Base-by-base conservation (phyloP, 2,113 vertebrate genomes). In the Apaloderma vittatum region DNA sequence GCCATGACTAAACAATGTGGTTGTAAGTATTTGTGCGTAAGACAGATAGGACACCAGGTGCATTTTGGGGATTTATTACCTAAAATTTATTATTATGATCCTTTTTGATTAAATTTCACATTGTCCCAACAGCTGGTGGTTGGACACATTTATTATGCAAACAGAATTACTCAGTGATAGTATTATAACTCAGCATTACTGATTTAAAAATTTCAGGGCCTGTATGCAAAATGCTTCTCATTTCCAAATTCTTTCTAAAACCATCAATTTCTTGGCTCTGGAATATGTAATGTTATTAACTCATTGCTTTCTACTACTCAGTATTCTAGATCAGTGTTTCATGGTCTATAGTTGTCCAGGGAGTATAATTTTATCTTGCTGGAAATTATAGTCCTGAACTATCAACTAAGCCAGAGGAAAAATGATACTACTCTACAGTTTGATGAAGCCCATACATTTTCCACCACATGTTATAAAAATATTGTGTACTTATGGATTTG, bases 81-180 rank as follows among this genome's bases (percentile, higher is more conserved):
- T 74, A 49, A 66, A 92, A 92, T 78, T 74, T 73, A 87, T 96
- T 78, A 62, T 77, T 70, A 32, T 51, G 26, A 58, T 84, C 2
- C 24, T 90, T 89, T 91, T 67, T 89, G 59, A 81, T 91, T 93
- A 78, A 87, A 82, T 89, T 94, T 96, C 32, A 59, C 65, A 63
- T 91, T 91, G 45, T 91, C 37, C 7, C 15, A 78, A 78, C 43
- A 95, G 61, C 57, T 93, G 70, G 7, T 63, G 22, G 18, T 67
- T 75, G 57, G 30, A 20, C 17, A 93, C 32, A 87, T 93, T 63
- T 81, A 80, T 71, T 89, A 84, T 59, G 37, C 32, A 85, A 79
- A 77, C 16, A 74, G 30, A 83, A 86, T 79, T 95, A 78, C 6
- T 58, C 23, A 68, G 26, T 37, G 19, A 71, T 57, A 57, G 5